A percentile compares a stretch with the other conserved stretches of the same genome.
Evolutionary conservation across 2,888 invertebrate genomes (phyloP).

Genomic region (Drosophila subquinaria): DNA sequence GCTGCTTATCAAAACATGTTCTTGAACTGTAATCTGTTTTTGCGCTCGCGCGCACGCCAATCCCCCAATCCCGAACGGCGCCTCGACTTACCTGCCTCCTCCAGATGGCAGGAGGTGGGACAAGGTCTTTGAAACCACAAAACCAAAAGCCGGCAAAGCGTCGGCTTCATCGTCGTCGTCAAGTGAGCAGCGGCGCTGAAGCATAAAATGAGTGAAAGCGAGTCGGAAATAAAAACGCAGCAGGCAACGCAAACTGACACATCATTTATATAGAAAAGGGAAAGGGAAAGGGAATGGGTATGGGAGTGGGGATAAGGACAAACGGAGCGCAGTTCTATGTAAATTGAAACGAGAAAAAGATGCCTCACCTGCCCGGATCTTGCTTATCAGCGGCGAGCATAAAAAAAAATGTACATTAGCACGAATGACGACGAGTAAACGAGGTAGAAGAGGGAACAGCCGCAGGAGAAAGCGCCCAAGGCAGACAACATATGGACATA

Average conservation of each 20-base stretch:
- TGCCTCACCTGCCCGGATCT: conserved; percentile 52
- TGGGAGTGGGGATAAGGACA: conserved; percentile 8
- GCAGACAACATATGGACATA: conserved; percentile 52
- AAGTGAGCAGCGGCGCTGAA: conserved; percentile 65
- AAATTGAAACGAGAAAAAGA: conserved; percentile 77
- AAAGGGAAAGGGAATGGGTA: not conserved
- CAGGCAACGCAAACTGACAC: conserved; percentile 80
- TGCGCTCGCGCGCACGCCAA: conserved; percentile 63
- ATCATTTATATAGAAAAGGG: conserved; percentile 72
- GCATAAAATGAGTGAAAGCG: conserved; percentile 76
- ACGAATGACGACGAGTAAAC: conserved; percentile 66
- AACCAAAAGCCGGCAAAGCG: conserved; percentile 64
- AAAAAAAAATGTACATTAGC: conserved; percentile 70
- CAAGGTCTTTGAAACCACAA: conserved; percentile 46
- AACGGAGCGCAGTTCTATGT: conserved; percentile 60
- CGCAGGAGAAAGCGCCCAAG: not conserved
- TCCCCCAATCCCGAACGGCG: conserved; percentile 36
- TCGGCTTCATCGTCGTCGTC: conserved; percentile 51
- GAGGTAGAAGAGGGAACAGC: conserved; percentile 25
- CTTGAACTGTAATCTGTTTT: conserved; percentile 80
- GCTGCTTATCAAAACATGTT: conserved; percentile 82
- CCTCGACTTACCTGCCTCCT: conserved; percentile 39
- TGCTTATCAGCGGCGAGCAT: conserved; percentile 59
- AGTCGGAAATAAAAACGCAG: conserved; percentile 75
- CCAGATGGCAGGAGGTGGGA: not conserved